Evolutionary conservation across 2,113 vertebrate species (phyloP).

Genomic region (Sylvilagus bachmani): DNA sequence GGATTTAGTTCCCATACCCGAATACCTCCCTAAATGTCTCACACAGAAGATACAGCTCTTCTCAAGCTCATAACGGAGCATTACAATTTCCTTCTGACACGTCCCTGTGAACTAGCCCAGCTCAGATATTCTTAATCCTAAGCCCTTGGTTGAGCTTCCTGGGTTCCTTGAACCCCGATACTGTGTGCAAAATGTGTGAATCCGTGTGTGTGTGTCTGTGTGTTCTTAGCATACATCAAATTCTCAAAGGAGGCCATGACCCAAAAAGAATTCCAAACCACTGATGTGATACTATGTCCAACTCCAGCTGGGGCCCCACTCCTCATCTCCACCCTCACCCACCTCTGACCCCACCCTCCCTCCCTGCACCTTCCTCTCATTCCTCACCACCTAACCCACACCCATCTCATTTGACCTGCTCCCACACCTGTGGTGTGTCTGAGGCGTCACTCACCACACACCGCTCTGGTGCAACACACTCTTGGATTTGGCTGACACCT

Average conservation of each 20-base stretch:
- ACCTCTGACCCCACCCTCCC: slow-evolving; percentile 51
- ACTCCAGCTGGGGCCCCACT: background rate
- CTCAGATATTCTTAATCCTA: background rate
- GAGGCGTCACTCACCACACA: slow-evolving; percentile 71
- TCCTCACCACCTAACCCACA: slow-evolving; percentile 55
- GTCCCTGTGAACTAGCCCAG: background rate
- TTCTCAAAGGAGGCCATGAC: slow-evolving; percentile 42
- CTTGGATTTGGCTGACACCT: slow-evolving; percentile 45
- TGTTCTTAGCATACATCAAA: background rate
- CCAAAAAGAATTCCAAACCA: slow-evolving; percentile 47
- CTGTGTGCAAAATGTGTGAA: background rate
- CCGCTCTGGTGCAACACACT: slow-evolving; percentile 71
- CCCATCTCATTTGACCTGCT: slow-evolving; percentile 73
- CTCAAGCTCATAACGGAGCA: background rate
- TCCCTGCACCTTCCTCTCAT: slow-evolving; percentile 49
- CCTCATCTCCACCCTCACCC: slow-evolving; percentile 44
- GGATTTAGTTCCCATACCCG: background rate
- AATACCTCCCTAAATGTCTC: background rate
- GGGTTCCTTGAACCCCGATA: background rate
- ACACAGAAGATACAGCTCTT: background rate
- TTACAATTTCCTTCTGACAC: background rate
- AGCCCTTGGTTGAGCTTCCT: background rate
- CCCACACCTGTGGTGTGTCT: slow-evolving; percentile 55
- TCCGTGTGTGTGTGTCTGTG: background rate
- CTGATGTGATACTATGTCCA: slow-evolving; percentile 10